These are phyloP conservation scores for Lucilia cuprina DNA, from an alignment of 1,140 invertebrate species.

Conservation along the genomic window DNA sequence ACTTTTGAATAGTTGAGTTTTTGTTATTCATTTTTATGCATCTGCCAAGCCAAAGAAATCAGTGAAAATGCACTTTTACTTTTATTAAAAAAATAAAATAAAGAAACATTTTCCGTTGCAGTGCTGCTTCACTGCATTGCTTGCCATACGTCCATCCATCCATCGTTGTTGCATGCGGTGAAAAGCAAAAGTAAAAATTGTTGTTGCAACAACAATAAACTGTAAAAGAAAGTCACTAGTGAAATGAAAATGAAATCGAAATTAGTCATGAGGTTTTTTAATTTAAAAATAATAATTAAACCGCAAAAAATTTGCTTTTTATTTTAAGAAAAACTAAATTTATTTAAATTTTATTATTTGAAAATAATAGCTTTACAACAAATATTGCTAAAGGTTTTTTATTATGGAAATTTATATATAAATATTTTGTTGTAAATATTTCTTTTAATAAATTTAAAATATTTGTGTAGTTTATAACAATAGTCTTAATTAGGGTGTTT, in stretches of 20 bases:
- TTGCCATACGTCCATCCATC: neutral
- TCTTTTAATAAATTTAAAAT: too few species aligned
- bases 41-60: constrained; percentile 46
- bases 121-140: constrained; percentile 42
- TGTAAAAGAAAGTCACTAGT: constrained; percentile 23
- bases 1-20: neutral
- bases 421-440: too few species aligned
- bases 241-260: constrained; percentile 33
- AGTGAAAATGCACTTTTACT: constrained; percentile 63
- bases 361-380: neutral
- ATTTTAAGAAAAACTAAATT: neutral
- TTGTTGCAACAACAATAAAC: neutral
- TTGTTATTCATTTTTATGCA: constrained; percentile 15
- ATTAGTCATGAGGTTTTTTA: constrained; percentile 24
- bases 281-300: neutral
- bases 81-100: constrained; percentile 44
- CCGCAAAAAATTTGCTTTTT: neutral
- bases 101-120: constrained; percentile 42
- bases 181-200: constrained; percentile 38
- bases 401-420: too few species aligned
- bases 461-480: too few species aligned
- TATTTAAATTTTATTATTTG: neutral
- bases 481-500: too few species aligned
- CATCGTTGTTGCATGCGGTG: constrained; percentile 19
- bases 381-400: too few species aligned